Conservation (phyloP, 2,113 vertebrate species). For the Laticauda colubrina region DNA sequence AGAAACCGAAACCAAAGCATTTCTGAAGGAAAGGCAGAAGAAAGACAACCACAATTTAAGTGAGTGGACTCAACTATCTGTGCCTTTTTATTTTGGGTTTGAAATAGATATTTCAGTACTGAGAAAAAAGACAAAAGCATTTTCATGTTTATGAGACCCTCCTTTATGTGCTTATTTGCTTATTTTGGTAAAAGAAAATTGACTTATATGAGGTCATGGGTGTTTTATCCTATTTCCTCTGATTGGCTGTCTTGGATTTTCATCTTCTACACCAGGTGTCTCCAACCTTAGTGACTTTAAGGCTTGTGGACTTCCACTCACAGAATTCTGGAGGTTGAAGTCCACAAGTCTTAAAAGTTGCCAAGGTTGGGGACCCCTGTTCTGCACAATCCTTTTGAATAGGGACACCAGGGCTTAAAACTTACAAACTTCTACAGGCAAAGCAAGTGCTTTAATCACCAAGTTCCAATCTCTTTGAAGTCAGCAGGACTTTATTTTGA, state of each 20-base stretch:
- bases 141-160: not conserved
- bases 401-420: not conserved
- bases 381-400: not conserved
- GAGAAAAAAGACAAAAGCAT: not conserved
- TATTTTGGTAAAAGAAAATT: not conserved
- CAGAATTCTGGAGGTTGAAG: too few species aligned
- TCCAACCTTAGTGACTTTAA: too few species aligned
- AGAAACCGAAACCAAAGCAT: constrained; percentile 81
- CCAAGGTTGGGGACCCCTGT: not conserved
- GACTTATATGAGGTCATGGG: not conserved
- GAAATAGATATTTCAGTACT: not conserved
- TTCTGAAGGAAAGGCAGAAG: constrained; percentile 88
- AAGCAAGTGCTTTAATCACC: not conserved
- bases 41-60: constrained; percentile 92
- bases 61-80: constrained; percentile 63
- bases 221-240: not conserved
- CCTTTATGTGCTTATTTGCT: not conserved
- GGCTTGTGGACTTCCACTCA: too few species aligned
- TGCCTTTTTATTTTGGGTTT: not conserved
- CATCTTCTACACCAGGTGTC: too few species aligned
- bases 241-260: not conserved
- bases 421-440: not conserved
- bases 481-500: not conserved
- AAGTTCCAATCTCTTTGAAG: not conserved
- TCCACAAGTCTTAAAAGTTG: too few species aligned